phyloP scores from a whole-genome alignment of 2,797 vertebrate genomes.

The Jordanella pulchra region DNA sequence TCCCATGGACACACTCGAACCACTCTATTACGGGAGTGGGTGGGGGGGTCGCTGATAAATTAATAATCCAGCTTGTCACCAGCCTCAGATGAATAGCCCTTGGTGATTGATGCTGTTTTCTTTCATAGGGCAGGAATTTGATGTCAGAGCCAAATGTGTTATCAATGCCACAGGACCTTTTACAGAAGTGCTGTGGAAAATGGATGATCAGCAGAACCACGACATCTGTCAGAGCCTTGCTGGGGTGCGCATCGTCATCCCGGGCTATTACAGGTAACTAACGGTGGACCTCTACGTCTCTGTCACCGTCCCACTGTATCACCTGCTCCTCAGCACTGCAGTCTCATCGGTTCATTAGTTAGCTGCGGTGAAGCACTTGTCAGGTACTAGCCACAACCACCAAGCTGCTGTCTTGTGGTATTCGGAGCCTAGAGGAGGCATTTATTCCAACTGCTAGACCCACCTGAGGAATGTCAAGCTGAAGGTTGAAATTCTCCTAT shows the following conservation, averaged over 20 bases:
- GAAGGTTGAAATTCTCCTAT: constrained; percentile 34
- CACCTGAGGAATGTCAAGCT: constrained; percentile 23
- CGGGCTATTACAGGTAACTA: constrained; percentile 96
- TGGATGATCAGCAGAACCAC: constrained; percentile 87
- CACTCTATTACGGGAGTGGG: constrained; percentile 80
- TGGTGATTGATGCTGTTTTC: constrained; percentile 91
- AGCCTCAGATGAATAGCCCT: constrained; percentile 83
- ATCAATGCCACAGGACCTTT: constrained; percentile 99
- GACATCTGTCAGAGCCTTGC: constrained; percentile 95
- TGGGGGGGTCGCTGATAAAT: constrained; percentile 85
- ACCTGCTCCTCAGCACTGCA: constrained; percentile 67
- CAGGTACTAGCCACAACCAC: constrained; percentile 56
- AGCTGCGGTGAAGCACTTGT: constrained; percentile 48
- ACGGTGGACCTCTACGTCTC: constrained; percentile 84
- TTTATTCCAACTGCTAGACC: constrained; percentile 28
- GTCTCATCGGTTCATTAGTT: constrained; percentile 75
- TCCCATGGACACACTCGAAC: constrained; percentile 81
- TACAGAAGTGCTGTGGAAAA: constrained; percentile 91
- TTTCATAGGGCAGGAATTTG: constrained; percentile 95
- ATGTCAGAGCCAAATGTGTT: constrained; percentile 97
- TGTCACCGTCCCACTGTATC: constrained; percentile 78
- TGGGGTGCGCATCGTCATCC: constrained; percentile 93
- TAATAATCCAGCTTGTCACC: constrained; percentile 85
- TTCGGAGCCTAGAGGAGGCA: constrained; percentile 31
- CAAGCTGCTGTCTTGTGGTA: constrained; percentile 76